These are phyloP conservation scores for Dipodomys spectabilis DNA, from an alignment of 2,113 vertebrate species.

Conservation along the genomic window DNA sequence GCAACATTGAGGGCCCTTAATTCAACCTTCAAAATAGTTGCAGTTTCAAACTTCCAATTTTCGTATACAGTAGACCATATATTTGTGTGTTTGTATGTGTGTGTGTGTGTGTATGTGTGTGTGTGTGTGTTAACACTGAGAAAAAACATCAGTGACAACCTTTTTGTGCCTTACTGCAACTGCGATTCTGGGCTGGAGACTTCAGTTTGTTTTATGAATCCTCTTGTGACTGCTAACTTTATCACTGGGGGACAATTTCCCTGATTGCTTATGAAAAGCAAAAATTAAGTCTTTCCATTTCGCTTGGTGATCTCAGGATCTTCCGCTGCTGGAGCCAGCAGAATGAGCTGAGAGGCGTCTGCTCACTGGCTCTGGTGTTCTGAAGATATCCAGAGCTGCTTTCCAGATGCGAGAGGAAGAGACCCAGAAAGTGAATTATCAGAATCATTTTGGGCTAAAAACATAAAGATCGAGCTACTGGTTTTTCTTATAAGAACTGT, in stretches of 20 bases:
- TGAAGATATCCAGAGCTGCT: neutral
- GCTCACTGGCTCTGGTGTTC: neutral
- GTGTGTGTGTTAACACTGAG: neutral
- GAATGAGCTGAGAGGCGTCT: neutral
- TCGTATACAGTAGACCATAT: neutral
- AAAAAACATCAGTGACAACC: neutral
- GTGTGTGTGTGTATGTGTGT: too few relatives aligned
- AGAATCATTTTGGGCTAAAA: neutral
- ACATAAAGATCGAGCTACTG: neutral
- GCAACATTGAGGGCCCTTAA: neutral
- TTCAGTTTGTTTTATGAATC: slow-evolving; percentile 49
- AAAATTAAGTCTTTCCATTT: slow-evolving; percentile 27
- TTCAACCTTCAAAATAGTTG: slow-evolving; percentile 30
- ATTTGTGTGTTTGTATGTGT: too few relatives aligned
- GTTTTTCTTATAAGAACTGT: neutral
- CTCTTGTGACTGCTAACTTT: neutral
- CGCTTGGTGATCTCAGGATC: slow-evolving; percentile 1
- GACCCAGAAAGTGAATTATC: neutral
- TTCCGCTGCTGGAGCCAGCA: neutral
- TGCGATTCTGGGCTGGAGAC: neutral
- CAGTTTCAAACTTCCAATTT: slow-evolving; percentile 5
- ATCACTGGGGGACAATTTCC: neutral
- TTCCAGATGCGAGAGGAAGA: neutral
- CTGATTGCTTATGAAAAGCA: neutral
- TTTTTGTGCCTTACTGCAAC: neutral